phyloP scores from a whole-genome alignment of 2,113 vertebrate genomes.

The Centropus bengalensis region DNA sequence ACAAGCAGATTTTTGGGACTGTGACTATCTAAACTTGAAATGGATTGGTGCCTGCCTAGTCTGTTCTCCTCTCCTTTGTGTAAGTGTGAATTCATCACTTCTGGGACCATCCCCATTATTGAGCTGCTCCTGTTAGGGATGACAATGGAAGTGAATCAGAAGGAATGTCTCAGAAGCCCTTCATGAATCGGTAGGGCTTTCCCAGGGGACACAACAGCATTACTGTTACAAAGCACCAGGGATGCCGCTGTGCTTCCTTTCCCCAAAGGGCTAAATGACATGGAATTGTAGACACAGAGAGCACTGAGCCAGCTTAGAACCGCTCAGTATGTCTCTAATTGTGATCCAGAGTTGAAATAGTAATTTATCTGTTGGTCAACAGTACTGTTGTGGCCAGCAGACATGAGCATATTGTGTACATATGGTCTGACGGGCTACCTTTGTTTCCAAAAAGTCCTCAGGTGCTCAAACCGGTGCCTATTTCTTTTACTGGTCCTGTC shows the following conservation, averaged over 20 bases:
- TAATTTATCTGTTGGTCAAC: not conserved
- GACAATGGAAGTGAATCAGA: not conserved
- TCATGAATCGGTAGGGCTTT: not conserved
- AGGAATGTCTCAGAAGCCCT: not conserved
- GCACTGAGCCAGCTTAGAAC: not conserved
- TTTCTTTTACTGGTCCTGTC: not conserved
- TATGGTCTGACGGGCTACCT: not conserved
- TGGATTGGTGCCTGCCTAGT: not conserved
- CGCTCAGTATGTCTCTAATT: not conserved
- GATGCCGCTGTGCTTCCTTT: not conserved
- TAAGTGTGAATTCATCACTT: not conserved
- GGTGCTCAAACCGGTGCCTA: not conserved
- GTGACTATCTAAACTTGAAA: not conserved
- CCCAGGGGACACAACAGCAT: not conserved
- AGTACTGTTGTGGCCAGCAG: not conserved
- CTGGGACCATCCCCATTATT: not conserved
- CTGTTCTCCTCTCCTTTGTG: not conserved
- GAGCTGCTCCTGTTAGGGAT: not conserved
- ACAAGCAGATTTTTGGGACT: not conserved
- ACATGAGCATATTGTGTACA: too few relatives aligned
- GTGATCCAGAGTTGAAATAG: not conserved
- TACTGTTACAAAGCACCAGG: not conserved
- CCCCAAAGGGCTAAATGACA: not conserved
- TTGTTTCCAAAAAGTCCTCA: not conserved
- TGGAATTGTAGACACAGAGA: not conserved